Percentiles rank a stretch among this genome's conserved stretches.
phyloP scores from a whole-genome alignment of 2,888 invertebrate species.

The Megaustenia siamemsis region DNA sequence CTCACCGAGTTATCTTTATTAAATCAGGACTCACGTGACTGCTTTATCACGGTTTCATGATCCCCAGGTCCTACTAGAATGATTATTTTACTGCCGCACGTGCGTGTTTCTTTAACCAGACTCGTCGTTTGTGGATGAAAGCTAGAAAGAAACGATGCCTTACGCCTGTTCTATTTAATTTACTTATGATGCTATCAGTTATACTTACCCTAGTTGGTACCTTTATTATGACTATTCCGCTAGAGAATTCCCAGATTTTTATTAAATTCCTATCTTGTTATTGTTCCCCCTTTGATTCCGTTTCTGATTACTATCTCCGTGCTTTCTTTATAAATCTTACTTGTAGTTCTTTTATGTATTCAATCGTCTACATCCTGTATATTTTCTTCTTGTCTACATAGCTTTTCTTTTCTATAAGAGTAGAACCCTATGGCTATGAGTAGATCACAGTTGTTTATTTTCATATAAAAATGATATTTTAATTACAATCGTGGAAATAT shows the following conservation, averaged over 20 bases:
- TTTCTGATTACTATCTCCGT: background rate
- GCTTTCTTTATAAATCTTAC: background rate
- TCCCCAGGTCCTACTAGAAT: slow-evolving; percentile 9
- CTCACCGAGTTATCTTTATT: slow-evolving; percentile 22
- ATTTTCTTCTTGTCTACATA: too few relatives aligned
- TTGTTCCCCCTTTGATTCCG: background rate
- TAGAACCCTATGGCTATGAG: too few relatives aligned
- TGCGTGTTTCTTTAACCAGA: slow-evolving; percentile 10
- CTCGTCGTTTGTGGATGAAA: slow-evolving; percentile 4
- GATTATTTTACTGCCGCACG: slow-evolving; percentile 24
- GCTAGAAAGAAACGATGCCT: background rate
- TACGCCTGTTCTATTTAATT: background rate
- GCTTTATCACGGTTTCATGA: slow-evolving; percentile 35
- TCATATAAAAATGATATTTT: too few relatives aligned
- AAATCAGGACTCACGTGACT: slow-evolving; percentile 27
- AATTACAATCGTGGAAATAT: too few relatives aligned
- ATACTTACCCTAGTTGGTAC: background rate
- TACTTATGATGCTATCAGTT: slow-evolving; percentile 1
- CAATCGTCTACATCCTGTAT: too few relatives aligned
- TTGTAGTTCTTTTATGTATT: background rate
- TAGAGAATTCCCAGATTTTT: background rate
- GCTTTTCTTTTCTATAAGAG: too few relatives aligned
- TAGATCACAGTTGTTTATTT: too few relatives aligned
- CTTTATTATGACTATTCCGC: background rate
- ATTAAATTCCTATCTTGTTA: background rate